These are phyloP conservation scores for Camelus bactrianus DNA, from an alignment of 2,113 vertebrate genomes.

Conservation along the genomic window DNA sequence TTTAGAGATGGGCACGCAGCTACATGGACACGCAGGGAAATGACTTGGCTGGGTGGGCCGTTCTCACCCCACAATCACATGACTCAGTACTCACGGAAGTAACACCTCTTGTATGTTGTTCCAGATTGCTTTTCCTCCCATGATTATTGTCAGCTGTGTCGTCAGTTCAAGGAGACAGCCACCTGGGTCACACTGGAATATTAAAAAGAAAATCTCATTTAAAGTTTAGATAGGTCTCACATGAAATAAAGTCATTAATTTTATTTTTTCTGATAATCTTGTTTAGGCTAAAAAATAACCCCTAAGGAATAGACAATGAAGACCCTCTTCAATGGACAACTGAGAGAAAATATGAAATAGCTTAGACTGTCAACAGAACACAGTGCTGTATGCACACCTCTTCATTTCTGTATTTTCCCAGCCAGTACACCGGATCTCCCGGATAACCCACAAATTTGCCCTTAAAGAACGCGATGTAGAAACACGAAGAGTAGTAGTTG, in stretches of 20 bases:
- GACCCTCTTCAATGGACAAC: background rate
- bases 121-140: constrained; percentile 97
- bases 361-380: background rate
- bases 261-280: constrained; percentile 46
- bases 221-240: background rate
- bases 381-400: constrained; percentile 87
- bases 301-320: background rate
- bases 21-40: background rate
- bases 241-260: background rate
- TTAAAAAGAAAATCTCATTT: constrained; percentile 44
- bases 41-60: background rate
- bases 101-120: constrained; percentile 97
- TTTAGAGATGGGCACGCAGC: background rate
- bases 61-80: background rate
- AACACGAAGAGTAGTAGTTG: constrained; percentile 98
- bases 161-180: constrained; percentile 96
- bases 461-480: constrained; percentile 97
- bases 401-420: constrained; percentile 95
- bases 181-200: constrained; percentile 94
- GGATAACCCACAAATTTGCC: constrained; percentile 95
- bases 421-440: constrained; percentile 92
- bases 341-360: background rate
- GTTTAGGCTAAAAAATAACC: constrained; percentile 20
- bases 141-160: constrained; percentile 95
- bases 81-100: constrained; percentile 91